Percentiles rank a stretch among this genome's conserved stretches.
phyloP scores from a whole-genome alignment of 2,888 invertebrate genomes.

The Andrena bicolor region DNA sequence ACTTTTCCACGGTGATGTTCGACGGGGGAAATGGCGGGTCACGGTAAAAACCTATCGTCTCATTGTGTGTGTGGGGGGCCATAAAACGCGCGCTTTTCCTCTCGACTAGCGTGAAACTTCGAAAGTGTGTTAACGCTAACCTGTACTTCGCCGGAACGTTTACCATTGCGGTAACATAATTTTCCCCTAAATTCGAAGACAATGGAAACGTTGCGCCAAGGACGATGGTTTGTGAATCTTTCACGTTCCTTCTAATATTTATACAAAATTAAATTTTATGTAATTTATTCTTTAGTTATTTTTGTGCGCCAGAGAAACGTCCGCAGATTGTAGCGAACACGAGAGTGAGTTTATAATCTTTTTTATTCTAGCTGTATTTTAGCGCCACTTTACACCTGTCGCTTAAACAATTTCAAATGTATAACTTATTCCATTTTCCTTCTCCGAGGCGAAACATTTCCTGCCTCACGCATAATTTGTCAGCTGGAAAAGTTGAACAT shows the following conservation, averaged over 20 bases:
- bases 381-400: neutral
- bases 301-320: neutral
- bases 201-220: neutral
- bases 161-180: neutral
- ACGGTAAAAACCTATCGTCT: constrained; percentile 11
- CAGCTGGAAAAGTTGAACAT: too few species aligned
- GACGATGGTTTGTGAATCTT: neutral
- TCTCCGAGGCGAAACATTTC: too few species aligned
- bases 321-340: neutral
- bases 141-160: constrained; percentile 2
- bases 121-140: constrained; percentile 23
- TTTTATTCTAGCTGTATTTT: neutral
- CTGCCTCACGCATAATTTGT: too few species aligned
- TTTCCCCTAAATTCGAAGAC: neutral
- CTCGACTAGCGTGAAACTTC: constrained; percentile 28
- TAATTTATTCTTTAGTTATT: constrained; percentile 19
- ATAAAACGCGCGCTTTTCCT: constrained; percentile 41
- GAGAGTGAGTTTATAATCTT: neutral
- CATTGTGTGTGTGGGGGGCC: constrained; percentile 13
- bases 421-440: neutral
- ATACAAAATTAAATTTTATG: neutral
- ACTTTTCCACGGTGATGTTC: constrained; percentile 28
- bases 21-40: constrained; percentile 14
- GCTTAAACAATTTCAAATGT: neutral
- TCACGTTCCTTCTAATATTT: neutral